Evolutionary conservation across 2,888 invertebrate genomes (phyloP).

Genomic region (Dryocosmus kuriphilus): DNA sequence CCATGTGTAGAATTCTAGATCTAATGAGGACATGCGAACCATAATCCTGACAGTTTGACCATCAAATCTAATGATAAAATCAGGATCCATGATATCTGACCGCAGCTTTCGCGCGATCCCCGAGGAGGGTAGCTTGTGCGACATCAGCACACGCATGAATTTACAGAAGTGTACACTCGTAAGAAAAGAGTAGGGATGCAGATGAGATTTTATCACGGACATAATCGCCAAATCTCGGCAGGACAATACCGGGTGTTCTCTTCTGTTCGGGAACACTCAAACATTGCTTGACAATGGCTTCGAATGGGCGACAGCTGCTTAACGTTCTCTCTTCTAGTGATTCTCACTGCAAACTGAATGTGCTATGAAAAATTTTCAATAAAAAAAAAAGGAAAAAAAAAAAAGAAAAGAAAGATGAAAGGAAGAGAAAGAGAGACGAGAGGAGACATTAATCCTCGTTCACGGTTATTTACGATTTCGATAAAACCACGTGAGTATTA

Average conservation of each 20-base stretch:
- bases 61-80: constrained; percentile 11
- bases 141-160: constrained; percentile 31
- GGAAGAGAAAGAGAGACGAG: too few species aligned
- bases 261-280: constrained; percentile 75
- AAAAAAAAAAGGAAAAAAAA: constrained; percentile 53
- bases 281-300: constrained; percentile 74
- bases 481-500: neutral
- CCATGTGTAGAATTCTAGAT: neutral
- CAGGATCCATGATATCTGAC: constrained; percentile 18
- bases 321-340: constrained; percentile 63
- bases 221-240: constrained; percentile 75
- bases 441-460: constrained; percentile 46
- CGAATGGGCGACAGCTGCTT: constrained; percentile 76
- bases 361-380: constrained; percentile 52
- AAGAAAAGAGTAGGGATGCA: constrained; percentile 69
- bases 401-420: constrained; percentile 47
- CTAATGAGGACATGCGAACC: constrained; percentile 21
- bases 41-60: neutral
- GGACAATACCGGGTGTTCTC: constrained; percentile 76
- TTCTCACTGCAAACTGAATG: constrained; percentile 48
- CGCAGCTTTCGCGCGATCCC: constrained; percentile 37
- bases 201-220: constrained; percentile 75
- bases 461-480: constrained; percentile 40
- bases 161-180: constrained; percentile 37
- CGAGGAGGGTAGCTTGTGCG: constrained; percentile 23